Conservation (phyloP, 2,888 invertebrate species). For the Tigriopus californicus region DNA sequence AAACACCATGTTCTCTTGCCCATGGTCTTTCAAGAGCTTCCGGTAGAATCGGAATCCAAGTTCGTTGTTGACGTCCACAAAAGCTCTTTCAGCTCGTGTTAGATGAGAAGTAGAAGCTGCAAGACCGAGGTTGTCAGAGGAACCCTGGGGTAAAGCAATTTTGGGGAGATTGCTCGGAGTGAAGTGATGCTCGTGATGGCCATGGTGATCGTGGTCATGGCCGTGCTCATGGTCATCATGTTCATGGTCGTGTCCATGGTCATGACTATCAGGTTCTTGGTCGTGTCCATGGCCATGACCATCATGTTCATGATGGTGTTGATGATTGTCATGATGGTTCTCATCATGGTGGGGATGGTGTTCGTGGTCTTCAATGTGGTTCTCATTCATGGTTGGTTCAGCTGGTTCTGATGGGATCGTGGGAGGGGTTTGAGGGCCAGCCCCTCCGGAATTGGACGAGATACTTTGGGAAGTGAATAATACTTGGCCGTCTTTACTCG, state of each 20-base stretch:
- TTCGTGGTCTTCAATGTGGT: background rate
- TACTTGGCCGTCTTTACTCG: too few relatives aligned
- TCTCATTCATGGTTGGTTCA: too few relatives aligned
- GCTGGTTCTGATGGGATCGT: too few relatives aligned
- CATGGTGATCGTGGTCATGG: background rate
- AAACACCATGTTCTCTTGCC: constrained; percentile 28
- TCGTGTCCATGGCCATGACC: background rate
- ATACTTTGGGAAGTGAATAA: too few relatives aligned
- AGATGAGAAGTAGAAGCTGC: constrained; percentile 53
- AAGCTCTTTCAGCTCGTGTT: constrained; percentile 53
- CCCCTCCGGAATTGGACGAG: too few relatives aligned
- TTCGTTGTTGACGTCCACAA: constrained; percentile 61
- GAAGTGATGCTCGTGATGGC: background rate
- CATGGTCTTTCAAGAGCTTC: background rate
- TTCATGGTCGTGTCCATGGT: constrained; percentile 2
- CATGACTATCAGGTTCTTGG: background rate
- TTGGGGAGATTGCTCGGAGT: too few relatives aligned
- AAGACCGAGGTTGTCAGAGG: constrained; percentile 22
- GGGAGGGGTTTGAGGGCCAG: too few relatives aligned
- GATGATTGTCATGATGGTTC: background rate
- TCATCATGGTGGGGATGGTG: background rate
- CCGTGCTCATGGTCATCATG: background rate
- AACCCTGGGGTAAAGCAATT: background rate
- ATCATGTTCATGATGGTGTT: background rate
- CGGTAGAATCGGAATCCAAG: constrained; percentile 53